Evolutionary conservation across 2,113 vertebrate species (phyloP), one percentile per base, ranked within the genome.

Genomic region (Pungitius pungitius): DNA sequence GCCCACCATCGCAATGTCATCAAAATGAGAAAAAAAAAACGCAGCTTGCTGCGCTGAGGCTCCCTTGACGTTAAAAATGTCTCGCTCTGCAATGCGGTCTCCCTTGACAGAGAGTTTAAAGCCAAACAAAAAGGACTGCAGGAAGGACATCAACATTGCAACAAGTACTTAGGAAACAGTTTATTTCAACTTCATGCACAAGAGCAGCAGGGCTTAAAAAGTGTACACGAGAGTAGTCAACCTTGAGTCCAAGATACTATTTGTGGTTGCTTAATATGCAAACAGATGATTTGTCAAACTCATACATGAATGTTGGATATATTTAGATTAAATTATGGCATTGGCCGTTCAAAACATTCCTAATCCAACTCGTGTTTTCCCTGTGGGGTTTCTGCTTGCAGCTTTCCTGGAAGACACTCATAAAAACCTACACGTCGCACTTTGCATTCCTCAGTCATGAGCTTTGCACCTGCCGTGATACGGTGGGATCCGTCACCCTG

Each of bases 21-120:
- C 84, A 88, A 88, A 85, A 86, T 67, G n/a, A n/a, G n/a, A n/a
- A n/a, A n/a, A n/a, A n/a, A n/a, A 78, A 75, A 85, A 73, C 75
- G 71, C 78, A 80, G 83, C 85, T 75, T 69, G 9, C 64, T 78
- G 64, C 20, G 39, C 68, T 69, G 73, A 77, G 72, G 62, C 80
- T 79, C 76, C 69, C 62, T 51, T 43, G 69, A 69, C 68, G 59
- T 62, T 63, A 72, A 83, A 82, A 82, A 71, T 40, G 57, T 69
- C 40, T 74, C 8, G 1, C 63, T 76, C 55, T 81, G 73, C 79
- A 78, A 77, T 78, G 76, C 62, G 52, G 70, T 80, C 81, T 74
- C 56, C 26, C 26, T 26, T 78, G 67, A 68, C 56, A 54, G 75
- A 59, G 55, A 65, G 58, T 56, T 85, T 15, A 39, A 61, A 61